These are phyloP conservation scores for Drosophila subpulchrella DNA, from an alignment of 1,140 invertebrate genomes.

Conservation along the genomic window DNA sequence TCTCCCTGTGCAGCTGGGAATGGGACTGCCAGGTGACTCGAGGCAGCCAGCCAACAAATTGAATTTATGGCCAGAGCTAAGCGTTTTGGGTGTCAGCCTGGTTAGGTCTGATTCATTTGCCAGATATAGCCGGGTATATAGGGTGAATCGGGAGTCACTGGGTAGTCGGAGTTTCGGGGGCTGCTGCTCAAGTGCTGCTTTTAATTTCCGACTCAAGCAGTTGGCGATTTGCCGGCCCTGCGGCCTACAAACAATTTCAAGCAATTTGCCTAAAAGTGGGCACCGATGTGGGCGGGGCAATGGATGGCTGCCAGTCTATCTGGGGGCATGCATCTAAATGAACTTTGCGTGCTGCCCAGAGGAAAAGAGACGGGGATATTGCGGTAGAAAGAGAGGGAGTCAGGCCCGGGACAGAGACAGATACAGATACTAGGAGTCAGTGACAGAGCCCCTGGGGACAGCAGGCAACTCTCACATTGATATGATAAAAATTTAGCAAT, in stretches of 20 bases:
- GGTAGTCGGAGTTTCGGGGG: background rate
- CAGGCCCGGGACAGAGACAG: background rate
- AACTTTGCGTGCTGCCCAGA: constrained; percentile 64
- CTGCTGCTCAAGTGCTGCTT: constrained; percentile 71
- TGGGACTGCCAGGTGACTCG: constrained; percentile 40
- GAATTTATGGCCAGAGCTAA: constrained; percentile 74
- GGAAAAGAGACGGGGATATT: background rate
- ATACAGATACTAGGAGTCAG: constrained; percentile 15
- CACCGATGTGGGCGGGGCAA: constrained; percentile 40
- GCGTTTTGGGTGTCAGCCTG: constrained; percentile 46
- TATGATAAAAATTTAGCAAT: constrained; percentile 51
- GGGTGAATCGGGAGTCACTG: background rate
- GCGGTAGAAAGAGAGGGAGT: background rate
- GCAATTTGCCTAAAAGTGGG: constrained; percentile 80
- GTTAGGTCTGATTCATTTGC: constrained; percentile 72
- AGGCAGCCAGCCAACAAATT: constrained; percentile 70
- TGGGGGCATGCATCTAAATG: constrained; percentile 77
- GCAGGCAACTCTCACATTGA: constrained; percentile 49
- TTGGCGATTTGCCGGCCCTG: constrained; percentile 55
- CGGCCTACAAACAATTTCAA: constrained; percentile 47
- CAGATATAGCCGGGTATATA: constrained; percentile 52
- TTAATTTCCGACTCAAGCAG: constrained; percentile 76
- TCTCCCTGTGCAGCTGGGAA: constrained; percentile 5
- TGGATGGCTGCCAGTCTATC: constrained; percentile 56
- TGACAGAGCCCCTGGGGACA: constrained; percentile 29